Evolutionary conservation across 2,888 invertebrate species (phyloP).

Genomic region (Acanthoscelides obtectus): DNA sequence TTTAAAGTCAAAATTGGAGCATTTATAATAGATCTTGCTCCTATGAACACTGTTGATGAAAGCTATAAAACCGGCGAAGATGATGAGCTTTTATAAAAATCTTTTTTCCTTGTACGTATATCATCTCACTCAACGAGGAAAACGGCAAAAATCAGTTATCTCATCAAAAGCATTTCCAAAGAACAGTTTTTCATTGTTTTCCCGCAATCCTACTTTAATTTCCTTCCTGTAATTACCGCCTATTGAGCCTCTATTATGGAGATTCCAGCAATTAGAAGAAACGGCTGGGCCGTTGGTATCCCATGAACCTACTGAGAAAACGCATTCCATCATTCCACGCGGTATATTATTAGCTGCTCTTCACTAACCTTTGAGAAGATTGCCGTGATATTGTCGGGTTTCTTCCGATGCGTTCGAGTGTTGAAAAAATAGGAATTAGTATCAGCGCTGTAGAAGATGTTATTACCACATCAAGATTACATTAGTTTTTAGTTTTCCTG

Average conservation of each 20-base stretch:
- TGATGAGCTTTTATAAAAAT: too few species aligned
- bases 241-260: neutral
- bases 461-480: too few species aligned
- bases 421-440: neutral
- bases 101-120: too few species aligned
- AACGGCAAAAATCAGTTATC: neutral
- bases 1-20: too few species aligned
- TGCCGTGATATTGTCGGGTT: neutral
- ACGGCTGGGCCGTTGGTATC: neutral
- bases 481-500: too few species aligned
- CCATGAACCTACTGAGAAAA: neutral
- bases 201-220: neutral
- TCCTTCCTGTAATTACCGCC: neutral
- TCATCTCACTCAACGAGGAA: neutral
- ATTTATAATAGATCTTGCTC: too few species aligned
- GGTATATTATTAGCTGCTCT: neutral
- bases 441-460: neutral
- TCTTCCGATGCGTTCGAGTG: neutral
- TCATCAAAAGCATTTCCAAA: too few species aligned
- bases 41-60: too few species aligned
- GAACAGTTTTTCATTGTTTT: neutral
- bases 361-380: neutral
- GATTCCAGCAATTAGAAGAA: neutral
- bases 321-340: neutral
- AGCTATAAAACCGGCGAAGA: too few species aligned